phyloP scores from a whole-genome alignment of 1,140 invertebrate species.

The Argopecten irradians region DNA sequence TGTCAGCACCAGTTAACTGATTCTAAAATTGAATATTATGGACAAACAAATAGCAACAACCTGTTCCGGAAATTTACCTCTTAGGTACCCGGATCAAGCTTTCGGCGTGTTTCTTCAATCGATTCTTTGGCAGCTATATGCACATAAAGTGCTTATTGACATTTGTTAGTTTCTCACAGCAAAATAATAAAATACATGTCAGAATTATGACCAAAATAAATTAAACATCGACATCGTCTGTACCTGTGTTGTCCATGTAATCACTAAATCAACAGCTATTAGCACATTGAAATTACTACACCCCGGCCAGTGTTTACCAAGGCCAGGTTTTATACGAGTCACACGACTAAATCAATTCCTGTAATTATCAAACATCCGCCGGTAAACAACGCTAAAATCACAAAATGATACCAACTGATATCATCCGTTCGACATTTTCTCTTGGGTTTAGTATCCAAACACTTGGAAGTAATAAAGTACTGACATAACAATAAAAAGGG shows the following conservation, averaged over 20 bases:
- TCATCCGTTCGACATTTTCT: no score
- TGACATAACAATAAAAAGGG: no score
- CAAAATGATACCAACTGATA: no score
- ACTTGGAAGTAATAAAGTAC: no score
- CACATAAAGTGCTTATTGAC: background rate
- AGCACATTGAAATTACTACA: background rate
- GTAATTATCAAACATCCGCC: background rate
- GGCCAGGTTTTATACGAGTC: background rate
- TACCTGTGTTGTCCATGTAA: background rate
- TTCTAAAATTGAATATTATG: no score
- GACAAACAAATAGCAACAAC: no score
- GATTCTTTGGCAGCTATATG: background rate
- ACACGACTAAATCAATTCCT: background rate
- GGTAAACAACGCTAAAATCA: background rate
- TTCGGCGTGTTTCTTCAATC: no score
- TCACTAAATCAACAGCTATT: background rate
- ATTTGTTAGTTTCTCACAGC: background rate
- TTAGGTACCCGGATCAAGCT: background rate
- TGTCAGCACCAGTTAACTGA: no score
- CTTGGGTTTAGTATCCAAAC: no score
- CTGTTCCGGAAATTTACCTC: background rate
- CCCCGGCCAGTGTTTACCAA: background rate
- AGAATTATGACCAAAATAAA: background rate
- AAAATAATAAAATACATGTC: background rate
- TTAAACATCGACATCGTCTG: background rate